Conservation (phyloP, 1,140 invertebrate genomes). For the Melitaea cinxia region DNA sequence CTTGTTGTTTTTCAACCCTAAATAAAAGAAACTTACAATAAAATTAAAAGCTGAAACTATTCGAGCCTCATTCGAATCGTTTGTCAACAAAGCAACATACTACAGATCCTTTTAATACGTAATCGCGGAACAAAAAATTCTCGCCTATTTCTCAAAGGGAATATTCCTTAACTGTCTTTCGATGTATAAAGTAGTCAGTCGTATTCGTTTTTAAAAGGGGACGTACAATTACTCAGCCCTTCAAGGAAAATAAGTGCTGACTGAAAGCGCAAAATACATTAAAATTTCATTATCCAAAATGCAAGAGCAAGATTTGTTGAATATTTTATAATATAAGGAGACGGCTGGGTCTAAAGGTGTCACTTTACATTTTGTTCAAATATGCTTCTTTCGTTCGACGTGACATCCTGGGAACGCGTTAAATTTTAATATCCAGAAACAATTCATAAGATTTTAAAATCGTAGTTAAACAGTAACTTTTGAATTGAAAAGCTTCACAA, state of each 20-base stretch:
- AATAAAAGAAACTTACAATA: not conserved
- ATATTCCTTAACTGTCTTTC: not conserved
- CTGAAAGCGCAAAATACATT: slow-evolving; percentile 51
- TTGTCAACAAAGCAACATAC: not conserved
- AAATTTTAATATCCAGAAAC: slow-evolving; percentile 14
- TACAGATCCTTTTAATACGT: not conserved
- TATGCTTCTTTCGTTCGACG: slow-evolving; percentile 14
- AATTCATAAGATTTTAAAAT: not conserved
- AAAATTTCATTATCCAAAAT: slow-evolving; percentile 72
- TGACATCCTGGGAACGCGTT: not conserved
- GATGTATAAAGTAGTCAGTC: not conserved
- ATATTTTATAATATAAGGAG: slow-evolving; percentile 58
- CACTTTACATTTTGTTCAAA: slow-evolving; percentile 43
- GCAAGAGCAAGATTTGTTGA: slow-evolving; percentile 66
- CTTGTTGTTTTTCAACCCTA: not conserved
- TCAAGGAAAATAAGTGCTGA: slow-evolving; percentile 43
- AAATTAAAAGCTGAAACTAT: not conserved
- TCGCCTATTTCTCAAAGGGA: not conserved
- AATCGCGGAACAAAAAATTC: not conserved
- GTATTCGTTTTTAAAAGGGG: slow-evolving; percentile 4
- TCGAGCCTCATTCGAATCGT: not conserved
- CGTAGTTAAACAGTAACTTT: not conserved
- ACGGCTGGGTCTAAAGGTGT: slow-evolving; percentile 41
- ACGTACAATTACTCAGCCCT: slow-evolving; percentile 3
- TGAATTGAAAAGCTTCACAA: too few species aligned